Evolutionary conservation across 2,113 vertebrate genomes (phyloP).

Genomic region (Phoxinus phoxinus): DNA sequence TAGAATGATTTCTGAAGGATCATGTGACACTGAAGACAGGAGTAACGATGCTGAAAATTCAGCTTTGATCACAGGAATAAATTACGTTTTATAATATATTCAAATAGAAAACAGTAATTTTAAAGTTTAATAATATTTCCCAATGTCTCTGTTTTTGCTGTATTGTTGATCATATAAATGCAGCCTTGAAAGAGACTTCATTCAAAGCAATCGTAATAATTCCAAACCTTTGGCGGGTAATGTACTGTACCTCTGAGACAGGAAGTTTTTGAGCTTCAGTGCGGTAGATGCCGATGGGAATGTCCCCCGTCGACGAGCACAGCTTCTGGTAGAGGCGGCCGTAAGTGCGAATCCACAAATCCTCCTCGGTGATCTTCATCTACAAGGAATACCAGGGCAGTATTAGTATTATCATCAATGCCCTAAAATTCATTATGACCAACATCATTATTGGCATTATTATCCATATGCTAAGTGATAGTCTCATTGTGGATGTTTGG

Average conservation of each 20-base stretch:
- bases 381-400: conserved; percentile 60
- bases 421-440: background rate
- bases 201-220: too few relatives aligned
- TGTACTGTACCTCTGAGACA: conserved; percentile 78
- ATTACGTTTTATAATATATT: too few relatives aligned
- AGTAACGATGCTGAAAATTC: too few relatives aligned
- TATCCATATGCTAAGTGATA: background rate
- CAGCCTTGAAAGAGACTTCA: too few relatives aligned
- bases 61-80: too few relatives aligned
- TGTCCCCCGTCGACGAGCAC: conserved; percentile 80
- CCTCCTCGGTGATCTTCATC: conserved; percentile 82
- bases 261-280: conserved; percentile 81
- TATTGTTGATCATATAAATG: too few relatives aligned
- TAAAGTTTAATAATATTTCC: too few relatives aligned
- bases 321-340: conserved; percentile 81
- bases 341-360: conserved; percentile 81
- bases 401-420: background rate
- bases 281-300: conserved; percentile 84
- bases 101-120: too few relatives aligned
- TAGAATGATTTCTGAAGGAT: too few relatives aligned
- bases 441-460: background rate
- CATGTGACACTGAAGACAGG: too few relatives aligned
- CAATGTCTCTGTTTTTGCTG: too few relatives aligned
- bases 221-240: too few relatives aligned
- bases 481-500: background rate